Base-by-base conservation (phyloP, 2,888 invertebrate species). In the Rhimphoctona megacephalus region DNA sequence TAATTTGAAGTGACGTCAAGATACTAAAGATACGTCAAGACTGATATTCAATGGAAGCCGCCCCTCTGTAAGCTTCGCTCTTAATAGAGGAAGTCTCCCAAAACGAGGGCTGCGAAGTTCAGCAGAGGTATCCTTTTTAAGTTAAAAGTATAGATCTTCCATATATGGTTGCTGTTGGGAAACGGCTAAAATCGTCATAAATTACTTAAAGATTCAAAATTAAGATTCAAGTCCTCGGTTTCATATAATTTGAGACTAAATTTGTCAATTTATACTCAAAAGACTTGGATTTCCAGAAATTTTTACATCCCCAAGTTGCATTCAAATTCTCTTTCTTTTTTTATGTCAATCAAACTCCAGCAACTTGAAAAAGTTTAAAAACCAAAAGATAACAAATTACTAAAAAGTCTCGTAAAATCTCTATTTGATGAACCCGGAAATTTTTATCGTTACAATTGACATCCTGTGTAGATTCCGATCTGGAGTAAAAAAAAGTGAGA, bases 401-500 rank as follows among this genome's bases (percentile, higher is more conserved):
- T 30, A 11, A 30, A 14, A 61, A 61, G 14, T 61, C 25, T 14
- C 46, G 22, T 46, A 46, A 30, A 46, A 49, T 57, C 11, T 49
- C 19, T 61, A 5, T 2, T 61, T n/a, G 9, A 19, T 52, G 19
- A 14, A 5, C 9, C n/a, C 2, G 17, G 19, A 72, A 72, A 36
- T 36, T 9, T 72, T n/a, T 3, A 30, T n/a, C 49, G 1, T 30
- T 25, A 30, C 46, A 69, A 25, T 69, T 52, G 14, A 33, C 19
- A 52, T 46, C 33, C 39, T 52, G 52, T 61, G 52, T 9, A 79
- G 30, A 66, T 52, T 77, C 14, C 39, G 43, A 64, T 82, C 22
- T 61, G 14, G 49, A 46, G 52, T 74, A 39, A 57, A 39, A 79
- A 67, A 76, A 52, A 79, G 39, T 39, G 39, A 66, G 52, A 74